Percentiles rank a stretch among this genome's conserved stretches.
These are phyloP conservation scores for Drosophila bocki DNA, from an alignment of 1,140 invertebrate species.

Conservation along the genomic window DNA sequence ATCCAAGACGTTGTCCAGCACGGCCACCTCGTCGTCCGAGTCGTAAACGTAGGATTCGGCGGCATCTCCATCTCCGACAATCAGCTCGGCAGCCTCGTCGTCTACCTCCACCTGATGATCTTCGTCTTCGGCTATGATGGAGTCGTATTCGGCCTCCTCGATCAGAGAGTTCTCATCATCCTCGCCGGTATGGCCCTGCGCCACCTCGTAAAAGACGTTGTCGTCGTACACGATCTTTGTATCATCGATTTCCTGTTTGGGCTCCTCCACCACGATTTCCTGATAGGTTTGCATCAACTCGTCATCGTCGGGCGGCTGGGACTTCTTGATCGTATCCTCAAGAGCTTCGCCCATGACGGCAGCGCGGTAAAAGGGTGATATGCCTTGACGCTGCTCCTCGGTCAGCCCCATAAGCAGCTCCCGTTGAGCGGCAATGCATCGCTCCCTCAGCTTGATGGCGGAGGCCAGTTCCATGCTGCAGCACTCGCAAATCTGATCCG, in stretches of 20 bases:
- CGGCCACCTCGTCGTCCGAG: slow-evolving; percentile 70
- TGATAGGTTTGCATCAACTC: slow-evolving; percentile 20
- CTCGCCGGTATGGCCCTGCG: slow-evolving; percentile 47
- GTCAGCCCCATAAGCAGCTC: slow-evolving; percentile 50
- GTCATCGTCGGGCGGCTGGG: slow-evolving; percentile 12
- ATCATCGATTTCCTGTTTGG: slow-evolving; percentile 35
- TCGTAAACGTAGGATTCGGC: slow-evolving; percentile 65
- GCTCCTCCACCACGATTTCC: slow-evolving; percentile 42
- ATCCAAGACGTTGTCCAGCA: slow-evolving; percentile 67
- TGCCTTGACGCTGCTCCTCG: slow-evolving; percentile 42
- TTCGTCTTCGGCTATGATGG: slow-evolving; percentile 55
- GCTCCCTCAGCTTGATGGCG: slow-evolving; percentile 57
- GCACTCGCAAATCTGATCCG: slow-evolving; percentile 71
- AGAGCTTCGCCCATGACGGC: slow-evolving; percentile 37
- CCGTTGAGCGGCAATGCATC: slow-evolving; percentile 64
- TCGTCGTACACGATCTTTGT: slow-evolving; percentile 61
- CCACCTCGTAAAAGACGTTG: slow-evolving; percentile 36
- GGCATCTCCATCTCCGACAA: slow-evolving; percentile 61
- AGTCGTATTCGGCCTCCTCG: slow-evolving; percentile 69
- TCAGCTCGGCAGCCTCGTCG: slow-evolving; percentile 47
- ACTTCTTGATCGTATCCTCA: slow-evolving; percentile 5
- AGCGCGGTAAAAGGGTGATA: slow-evolving; percentile 28
- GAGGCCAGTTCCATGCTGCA: slow-evolving; percentile 58
- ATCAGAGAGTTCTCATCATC: slow-evolving; percentile 53
- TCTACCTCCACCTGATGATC: slow-evolving; percentile 52